These are phyloP conservation scores for Clusia tigrina DNA, from an alignment of 2,888 invertebrate genomes.

Conservation along the genomic window DNA sequence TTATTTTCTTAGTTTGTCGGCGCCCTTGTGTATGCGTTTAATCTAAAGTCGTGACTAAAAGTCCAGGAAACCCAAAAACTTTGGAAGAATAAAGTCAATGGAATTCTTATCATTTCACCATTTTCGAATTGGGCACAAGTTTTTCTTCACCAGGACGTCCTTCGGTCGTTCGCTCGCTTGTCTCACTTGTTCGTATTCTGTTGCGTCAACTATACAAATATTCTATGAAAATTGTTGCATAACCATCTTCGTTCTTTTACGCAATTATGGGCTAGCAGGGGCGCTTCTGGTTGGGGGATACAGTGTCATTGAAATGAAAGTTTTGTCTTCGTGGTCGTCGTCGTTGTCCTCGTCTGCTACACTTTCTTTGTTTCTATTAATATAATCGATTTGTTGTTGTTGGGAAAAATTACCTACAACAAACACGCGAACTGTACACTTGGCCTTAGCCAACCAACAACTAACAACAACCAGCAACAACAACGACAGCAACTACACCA, in stretches of 20 bases:
- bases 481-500: background rate
- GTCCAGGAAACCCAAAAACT: no score
- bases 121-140: no score
- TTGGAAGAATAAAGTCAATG: no score
- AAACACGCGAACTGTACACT: background rate
- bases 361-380: background rate
- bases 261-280: background rate
- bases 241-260: background rate
- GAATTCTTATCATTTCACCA: no score
- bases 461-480: background rate
- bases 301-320: conserved; percentile 1
- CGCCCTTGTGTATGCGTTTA: no score
- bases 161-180: no score
- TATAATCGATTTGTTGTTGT: conserved; percentile 6
- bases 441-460: conserved; percentile 6
- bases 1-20: no score
- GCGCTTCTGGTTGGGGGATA: background rate
- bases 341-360: background rate
- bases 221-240: background rate
- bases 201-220: no score
- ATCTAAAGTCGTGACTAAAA: no score
- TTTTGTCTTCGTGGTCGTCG: background rate
- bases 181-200: no score
- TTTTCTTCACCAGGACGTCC: no score
- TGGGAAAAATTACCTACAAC: background rate